These are phyloP conservation scores for Cepaea hortensis DNA, from an alignment of 2,888 invertebrate species.

Conservation along the genomic window DNA sequence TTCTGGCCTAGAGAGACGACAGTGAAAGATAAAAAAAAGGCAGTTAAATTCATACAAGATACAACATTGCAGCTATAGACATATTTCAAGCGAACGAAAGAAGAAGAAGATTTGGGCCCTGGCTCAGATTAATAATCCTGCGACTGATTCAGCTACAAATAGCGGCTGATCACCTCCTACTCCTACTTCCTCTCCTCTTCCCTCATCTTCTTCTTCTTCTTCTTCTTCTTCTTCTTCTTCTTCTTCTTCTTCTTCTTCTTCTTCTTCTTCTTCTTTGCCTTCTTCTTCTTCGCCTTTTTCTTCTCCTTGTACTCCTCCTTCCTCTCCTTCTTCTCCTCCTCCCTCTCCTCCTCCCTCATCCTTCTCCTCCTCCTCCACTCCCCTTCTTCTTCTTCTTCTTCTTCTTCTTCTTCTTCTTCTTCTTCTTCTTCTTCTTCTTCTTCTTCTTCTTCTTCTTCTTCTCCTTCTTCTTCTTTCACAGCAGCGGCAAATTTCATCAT, in stretches of 20 bases:
- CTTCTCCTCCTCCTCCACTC: constrained; percentile 53
- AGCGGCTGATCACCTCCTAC: too few species aligned
- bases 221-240: neutral
- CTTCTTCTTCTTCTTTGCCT: neutral
- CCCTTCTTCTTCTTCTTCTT: neutral
- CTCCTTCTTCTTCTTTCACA: too few species aligned
- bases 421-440: neutral
- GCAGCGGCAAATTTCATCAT: too few species aligned
- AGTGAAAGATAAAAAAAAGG: too few species aligned
- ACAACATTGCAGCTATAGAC: too few species aligned
- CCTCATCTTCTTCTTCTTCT: neutral
- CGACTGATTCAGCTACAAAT: too few species aligned
- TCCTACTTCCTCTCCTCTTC: neutral
- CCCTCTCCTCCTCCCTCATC: constrained; percentile 60
- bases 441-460: constrained; percentile 7
- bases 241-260: neutral
- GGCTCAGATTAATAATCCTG: too few species aligned
- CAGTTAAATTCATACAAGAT: too few species aligned
- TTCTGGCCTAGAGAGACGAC: too few species aligned
- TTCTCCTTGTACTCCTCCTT: constrained; percentile 74
- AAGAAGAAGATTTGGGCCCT: too few species aligned
- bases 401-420: neutral
- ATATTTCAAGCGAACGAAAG: too few species aligned
- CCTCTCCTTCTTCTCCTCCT: constrained; percentile 63
- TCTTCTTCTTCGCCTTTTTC: constrained; percentile 54